Percentiles rank a stretch among this genome's conserved stretches.
Conservation (phyloP, 2,113 vertebrate genomes). For the Microcebus ravelobensis region DNA sequence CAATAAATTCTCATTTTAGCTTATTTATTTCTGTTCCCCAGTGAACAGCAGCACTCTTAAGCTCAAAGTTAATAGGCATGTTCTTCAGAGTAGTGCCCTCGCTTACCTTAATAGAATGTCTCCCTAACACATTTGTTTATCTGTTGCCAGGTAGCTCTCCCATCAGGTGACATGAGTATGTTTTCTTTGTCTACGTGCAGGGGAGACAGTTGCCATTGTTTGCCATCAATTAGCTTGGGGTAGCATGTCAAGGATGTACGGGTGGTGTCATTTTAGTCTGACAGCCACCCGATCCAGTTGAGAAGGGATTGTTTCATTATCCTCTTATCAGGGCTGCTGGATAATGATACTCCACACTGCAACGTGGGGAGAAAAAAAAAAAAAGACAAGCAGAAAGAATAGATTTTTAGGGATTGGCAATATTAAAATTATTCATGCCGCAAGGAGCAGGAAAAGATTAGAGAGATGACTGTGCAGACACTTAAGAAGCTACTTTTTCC, state of each 20-base stretch:
- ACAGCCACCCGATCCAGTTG: constrained; percentile 46
- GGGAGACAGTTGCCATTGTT: constrained; percentile 66
- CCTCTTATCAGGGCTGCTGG: constrained; percentile 61
- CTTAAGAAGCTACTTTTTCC: constrained; percentile 53
- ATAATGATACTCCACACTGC: constrained; percentile 60
- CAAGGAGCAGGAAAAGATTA: constrained; percentile 59
- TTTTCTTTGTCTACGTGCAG: constrained; percentile 62
- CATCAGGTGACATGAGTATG: constrained; percentile 62
- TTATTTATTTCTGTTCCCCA: constrained; percentile 71
- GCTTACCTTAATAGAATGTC: constrained; percentile 57
- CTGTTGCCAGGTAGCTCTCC: constrained; percentile 64
- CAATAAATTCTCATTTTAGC: constrained; percentile 62
- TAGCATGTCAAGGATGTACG: constrained; percentile 58
- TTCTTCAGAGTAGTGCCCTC: constrained; percentile 44
- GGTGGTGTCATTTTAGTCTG: constrained; percentile 69
- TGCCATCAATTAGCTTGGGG: constrained; percentile 72
- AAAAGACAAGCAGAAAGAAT: constrained; percentile 64
- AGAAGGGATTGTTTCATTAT: constrained; percentile 76
- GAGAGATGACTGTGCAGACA: constrained; percentile 49
- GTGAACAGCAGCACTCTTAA: constrained; percentile 41
- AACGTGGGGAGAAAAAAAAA: not conserved
- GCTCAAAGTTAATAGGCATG: constrained; percentile 58
- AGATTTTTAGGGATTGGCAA: constrained; percentile 69
- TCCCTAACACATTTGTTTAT: constrained; percentile 63
- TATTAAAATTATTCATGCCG: constrained; percentile 76